These are phyloP conservation scores for Calliphora vicina DNA, from an alignment of 1,140 invertebrate genomes.

Conservation along the genomic window DNA sequence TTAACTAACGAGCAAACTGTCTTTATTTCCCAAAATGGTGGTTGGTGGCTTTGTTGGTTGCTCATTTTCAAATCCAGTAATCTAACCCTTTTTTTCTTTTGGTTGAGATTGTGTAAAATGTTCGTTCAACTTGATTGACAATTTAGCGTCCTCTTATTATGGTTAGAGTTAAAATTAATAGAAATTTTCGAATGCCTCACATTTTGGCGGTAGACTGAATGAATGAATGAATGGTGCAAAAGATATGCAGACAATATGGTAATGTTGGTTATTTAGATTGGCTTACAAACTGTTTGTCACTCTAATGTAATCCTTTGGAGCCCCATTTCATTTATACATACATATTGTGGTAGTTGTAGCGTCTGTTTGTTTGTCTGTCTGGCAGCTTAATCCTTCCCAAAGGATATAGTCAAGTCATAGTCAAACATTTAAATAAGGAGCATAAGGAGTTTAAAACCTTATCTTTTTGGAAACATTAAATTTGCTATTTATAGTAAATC, in stretches of 20 bases:
- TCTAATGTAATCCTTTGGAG: not conserved
- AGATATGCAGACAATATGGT: slow-evolving; percentile 13
- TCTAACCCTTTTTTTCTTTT: slow-evolving; percentile 36
- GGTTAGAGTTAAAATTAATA: slow-evolving; percentile 22
- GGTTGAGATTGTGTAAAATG: not conserved
- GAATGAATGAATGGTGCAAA: not conserved
- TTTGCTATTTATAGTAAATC: too few species aligned
- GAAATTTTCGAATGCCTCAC: slow-evolving; percentile 1
- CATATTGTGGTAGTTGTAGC: not conserved
- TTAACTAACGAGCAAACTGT: not conserved
- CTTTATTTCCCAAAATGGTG: not conserved
- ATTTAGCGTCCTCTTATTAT: not conserved
- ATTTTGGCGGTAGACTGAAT: not conserved
- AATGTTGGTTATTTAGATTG: slow-evolving; percentile 24
- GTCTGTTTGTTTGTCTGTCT: not conserved
- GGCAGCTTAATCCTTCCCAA: slow-evolving; percentile 30
- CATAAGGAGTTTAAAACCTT: too few species aligned
- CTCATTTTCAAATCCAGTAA: slow-evolving; percentile 9
- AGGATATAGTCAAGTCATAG: slow-evolving; percentile 5
- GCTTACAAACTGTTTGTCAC: slow-evolving; percentile 6
- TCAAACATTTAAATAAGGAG: too few species aligned
- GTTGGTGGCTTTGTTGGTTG: not conserved
- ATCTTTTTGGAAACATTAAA: too few species aligned
- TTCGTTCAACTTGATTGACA: slow-evolving; percentile 15
- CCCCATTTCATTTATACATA: not conserved